phyloP scores from a whole-genome alignment of 1,140 invertebrate genomes.

The Panonychus citri region DNA sequence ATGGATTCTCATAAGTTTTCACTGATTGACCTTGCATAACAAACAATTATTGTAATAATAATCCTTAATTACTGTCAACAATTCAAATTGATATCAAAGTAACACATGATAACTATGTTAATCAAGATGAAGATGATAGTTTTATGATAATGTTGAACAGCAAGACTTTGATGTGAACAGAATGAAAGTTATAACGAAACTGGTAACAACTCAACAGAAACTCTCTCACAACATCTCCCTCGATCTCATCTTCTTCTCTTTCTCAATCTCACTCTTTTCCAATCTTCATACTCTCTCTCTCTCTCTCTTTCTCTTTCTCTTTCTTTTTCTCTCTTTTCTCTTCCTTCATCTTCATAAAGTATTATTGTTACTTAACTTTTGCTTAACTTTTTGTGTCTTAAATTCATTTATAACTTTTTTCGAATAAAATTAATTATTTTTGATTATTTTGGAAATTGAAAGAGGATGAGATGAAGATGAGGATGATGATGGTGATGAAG shows the following conservation, averaged over 20 bases:
- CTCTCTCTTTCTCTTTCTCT: conserved; percentile 3
- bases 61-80: too few relatives aligned
- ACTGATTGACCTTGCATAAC: too few relatives aligned
- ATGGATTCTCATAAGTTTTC: too few relatives aligned
- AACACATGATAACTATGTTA: too few relatives aligned
- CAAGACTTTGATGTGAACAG: background rate
- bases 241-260: background rate
- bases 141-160: background rate
- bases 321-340: background rate
- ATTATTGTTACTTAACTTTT: background rate
- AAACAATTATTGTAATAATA: too few relatives aligned
- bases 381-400: background rate
- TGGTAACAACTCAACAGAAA: background rate
- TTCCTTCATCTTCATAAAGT: background rate
- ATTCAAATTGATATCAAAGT: too few relatives aligned
- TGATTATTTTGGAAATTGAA: too few relatives aligned
- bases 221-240: background rate
- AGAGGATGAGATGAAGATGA: too few relatives aligned
- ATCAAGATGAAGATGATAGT: background rate
- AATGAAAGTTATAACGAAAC: background rate
- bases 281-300: background rate
- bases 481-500: too few relatives aligned
- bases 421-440: background rate
- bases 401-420: background rate
- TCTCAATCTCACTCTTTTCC: background rate